These are phyloP conservation scores for Asbolus verrucosus DNA, from an alignment of 1,140 invertebrate genomes.

Conservation along the genomic window DNA sequence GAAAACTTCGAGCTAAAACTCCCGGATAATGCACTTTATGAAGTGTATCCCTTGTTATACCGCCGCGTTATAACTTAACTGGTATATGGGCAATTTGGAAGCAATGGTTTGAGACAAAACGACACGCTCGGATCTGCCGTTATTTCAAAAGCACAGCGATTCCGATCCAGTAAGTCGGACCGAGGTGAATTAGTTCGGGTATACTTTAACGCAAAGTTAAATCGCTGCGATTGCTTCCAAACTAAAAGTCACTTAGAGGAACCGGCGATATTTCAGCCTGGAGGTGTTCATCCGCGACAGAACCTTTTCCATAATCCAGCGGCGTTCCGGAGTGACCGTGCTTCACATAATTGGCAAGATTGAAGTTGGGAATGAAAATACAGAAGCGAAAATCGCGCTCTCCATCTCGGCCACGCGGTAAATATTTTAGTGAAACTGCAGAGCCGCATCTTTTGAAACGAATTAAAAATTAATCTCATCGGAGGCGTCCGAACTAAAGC, in stretches of 20 bases:
- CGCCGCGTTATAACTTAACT: constrained; percentile 24
- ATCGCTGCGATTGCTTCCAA: constrained; percentile 25
- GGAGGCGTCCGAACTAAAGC: constrained; percentile 11
- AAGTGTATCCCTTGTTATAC: constrained; percentile 37
- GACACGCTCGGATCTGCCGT: constrained; percentile 30
- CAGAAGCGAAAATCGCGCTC: too few species aligned
- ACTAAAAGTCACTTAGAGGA: constrained; percentile 31
- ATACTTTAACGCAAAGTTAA: constrained; percentile 38
- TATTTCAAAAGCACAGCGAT: constrained; percentile 33
- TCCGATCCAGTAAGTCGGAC: constrained; percentile 31
- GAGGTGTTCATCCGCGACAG: constrained; percentile 19
- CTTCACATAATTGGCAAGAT: too few species aligned
- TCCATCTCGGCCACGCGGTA: too few species aligned
- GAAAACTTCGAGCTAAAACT: constrained; percentile 28
- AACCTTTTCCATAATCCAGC: constrained; percentile 31
- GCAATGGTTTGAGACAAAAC: constrained; percentile 38
- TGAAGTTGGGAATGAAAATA: too few species aligned
- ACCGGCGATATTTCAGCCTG: constrained; percentile 26
- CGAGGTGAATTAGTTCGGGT: constrained; percentile 23
- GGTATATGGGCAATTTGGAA: constrained; percentile 31
- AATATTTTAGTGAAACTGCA: neutral
- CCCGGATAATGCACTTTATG: constrained; percentile 29
- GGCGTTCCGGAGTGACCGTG: too few species aligned
- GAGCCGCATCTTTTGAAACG: constrained; percentile 3
- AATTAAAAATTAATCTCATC: constrained; percentile 44